Base-by-base conservation (phyloP, 2,113 vertebrate species). In the Varanus komodoensis region DNA sequence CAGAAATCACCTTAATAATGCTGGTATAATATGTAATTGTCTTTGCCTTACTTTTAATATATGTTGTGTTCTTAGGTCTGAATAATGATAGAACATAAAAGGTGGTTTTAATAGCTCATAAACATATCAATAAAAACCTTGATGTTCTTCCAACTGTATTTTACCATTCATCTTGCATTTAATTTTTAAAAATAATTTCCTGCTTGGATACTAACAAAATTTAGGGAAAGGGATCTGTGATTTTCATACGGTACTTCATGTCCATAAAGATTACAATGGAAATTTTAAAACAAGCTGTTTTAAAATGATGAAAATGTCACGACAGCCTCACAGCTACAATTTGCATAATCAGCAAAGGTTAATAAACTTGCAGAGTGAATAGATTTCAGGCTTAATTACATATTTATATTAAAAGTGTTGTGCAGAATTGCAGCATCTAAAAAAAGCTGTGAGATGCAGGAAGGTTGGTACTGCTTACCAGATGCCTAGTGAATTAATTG, bases 401-500 rank as follows among this genome's bases (percentile, higher is more conserved):
- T 48, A 8, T 93, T 67, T 94, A 86, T 91, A 90, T 85, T 38
- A 94, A 95, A 93, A 93, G 52, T 89, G 57, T 83, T 89, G 93
- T 92, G 15, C 9, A 92, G 82, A 80, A 92, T 15, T 91, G 25
- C 85, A 92, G 52, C 11, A 87, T 52, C 82, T 90, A 67, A 93
- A 93, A 91, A 83, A 87, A 29, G 23, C 81, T 81, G 3, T 38
- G 87, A 90, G 34, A 67, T 85, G 88, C 57, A 89, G 8, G 87
- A 91, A 86, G 48, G 86, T 93, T 95, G 77, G 67, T 25, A 94
- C n/a, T 57, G 38, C 89, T 96, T 92, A 93, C 73, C 90, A 95
- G 52, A 91, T 95, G 82, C 67, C 54, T 96, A 34, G 69, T 29
- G 54, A 93, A 96, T 96, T 96, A 96, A 96, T 94, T 29, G 17